A percentile compares a stretch with the other conserved stretches of the same genome.
Evolutionary conservation across 1,140 invertebrate species (phyloP).

Genomic region (Tyrophagus putrescentiae): DNA sequence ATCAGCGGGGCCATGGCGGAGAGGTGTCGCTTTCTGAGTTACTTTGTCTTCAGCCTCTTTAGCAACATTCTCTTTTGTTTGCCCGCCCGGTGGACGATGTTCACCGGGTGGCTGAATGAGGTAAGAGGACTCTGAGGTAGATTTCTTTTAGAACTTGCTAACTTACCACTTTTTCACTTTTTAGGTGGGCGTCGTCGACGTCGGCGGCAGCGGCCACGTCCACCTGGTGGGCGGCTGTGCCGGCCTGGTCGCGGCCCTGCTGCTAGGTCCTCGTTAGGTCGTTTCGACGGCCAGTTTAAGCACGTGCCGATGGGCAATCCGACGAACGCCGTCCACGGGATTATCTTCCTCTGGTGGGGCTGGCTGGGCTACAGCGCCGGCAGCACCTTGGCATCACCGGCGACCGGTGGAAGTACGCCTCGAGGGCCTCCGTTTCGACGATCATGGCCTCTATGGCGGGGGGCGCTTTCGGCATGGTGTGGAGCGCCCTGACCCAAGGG

Average conservation of each 20-base stretch:
- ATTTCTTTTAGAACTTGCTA: constrained; percentile 22
- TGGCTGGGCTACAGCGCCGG: constrained; percentile 37
- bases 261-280: constrained; percentile 34
- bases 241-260: constrained; percentile 32
- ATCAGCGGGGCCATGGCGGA: constrained; percentile 31
- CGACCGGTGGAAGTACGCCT: constrained; percentile 35
- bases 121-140: background rate
- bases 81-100: constrained; percentile 27
- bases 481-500: constrained; percentile 23
- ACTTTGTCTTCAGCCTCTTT: constrained; percentile 26
- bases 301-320: constrained; percentile 28
- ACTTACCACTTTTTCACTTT: constrained; percentile 23
- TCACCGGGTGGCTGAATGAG: constrained; percentile 2
- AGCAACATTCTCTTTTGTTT: constrained; percentile 28
- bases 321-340: constrained; percentile 29
- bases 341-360: constrained; percentile 34
- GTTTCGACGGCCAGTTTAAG: constrained; percentile 30
- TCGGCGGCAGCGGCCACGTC: constrained; percentile 29
- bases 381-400: constrained; percentile 34
- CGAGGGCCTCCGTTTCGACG: constrained; percentile 31
- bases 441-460: constrained; percentile 30
- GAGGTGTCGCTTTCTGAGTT: constrained; percentile 27
- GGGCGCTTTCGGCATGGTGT: constrained; percentile 29
- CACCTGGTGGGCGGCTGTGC: constrained; percentile 33
- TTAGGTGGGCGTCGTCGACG: constrained; percentile 26